phyloP scores from a whole-genome alignment of 2,888 invertebrate genomes.

The Megalurothrips usitatus region DNA sequence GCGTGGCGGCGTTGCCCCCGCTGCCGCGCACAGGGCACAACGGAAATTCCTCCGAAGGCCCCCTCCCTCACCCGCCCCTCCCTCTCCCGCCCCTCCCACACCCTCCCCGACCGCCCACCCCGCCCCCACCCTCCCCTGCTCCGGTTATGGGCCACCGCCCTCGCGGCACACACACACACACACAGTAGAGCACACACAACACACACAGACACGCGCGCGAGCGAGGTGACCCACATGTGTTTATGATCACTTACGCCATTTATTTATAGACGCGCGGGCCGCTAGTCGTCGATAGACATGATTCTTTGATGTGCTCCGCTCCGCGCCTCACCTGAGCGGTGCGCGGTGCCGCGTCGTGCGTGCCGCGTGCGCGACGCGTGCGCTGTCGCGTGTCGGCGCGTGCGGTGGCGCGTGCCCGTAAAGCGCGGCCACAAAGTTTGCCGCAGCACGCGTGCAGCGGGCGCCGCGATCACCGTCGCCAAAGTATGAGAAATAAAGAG shows the following conservation, averaged over 20 bases:
- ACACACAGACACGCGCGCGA: no score
- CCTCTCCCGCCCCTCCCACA: not conserved
- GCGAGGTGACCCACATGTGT: not conserved
- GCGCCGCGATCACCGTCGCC: no score
- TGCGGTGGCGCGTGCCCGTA: no score
- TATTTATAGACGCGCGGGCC: not conserved
- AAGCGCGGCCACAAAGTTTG: no score
- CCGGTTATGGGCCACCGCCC: not conserved
- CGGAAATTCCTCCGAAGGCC: not conserved
- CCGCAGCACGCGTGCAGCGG: no score
- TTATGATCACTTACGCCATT: slow-evolving; percentile 6
- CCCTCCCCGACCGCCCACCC: not conserved
- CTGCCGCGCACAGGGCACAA: not conserved
- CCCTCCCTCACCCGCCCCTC: not conserved
- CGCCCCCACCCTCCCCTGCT: not conserved
- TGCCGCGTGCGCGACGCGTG: no score
- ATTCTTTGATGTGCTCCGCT: not conserved
- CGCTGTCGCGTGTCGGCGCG: no score
- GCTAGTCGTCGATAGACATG: not conserved
- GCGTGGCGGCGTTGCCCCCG: not conserved
- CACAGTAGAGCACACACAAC: no score
- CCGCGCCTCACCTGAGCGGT: no score
- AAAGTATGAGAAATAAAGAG: no score
- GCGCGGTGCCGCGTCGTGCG: not conserved
- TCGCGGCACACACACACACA: no score